These are phyloP conservation scores for Crossoptilon crossoptilon DNA, from an alignment of 2,797 vertebrate species.

Conservation along the genomic window DNA sequence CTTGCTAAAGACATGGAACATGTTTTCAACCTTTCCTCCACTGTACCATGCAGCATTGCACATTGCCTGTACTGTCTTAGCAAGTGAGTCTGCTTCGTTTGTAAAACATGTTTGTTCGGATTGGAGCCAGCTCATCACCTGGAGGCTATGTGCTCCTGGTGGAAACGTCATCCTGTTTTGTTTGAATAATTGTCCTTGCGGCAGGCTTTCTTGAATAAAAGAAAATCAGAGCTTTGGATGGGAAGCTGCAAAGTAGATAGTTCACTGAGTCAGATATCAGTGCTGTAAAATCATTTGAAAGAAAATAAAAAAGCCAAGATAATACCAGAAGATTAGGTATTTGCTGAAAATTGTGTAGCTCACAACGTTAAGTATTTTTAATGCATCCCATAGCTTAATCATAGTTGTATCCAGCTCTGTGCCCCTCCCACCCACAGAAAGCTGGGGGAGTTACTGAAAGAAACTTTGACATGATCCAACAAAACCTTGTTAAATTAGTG, in stretches of 20 bases:
- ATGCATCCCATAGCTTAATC: not conserved
- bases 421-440: not conserved
- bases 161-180: not conserved
- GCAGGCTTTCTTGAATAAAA: not conserved
- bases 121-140: not conserved
- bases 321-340: slow-evolving; percentile 5
- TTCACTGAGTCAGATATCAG: not conserved
- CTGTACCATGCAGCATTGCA: not conserved
- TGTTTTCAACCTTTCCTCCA: not conserved
- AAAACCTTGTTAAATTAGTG: not conserved
- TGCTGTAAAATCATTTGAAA: slow-evolving; percentile 25
- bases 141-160: not conserved
- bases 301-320: slow-evolving; percentile 30
- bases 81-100: not conserved
- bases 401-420: not conserved
- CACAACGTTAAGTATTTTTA: not conserved
- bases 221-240: not conserved
- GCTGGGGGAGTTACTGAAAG: not conserved
- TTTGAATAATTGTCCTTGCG: not conserved
- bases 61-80: not conserved
- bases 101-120: not conserved
- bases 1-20: not conserved
- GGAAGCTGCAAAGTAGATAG: not conserved
- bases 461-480: slow-evolving; percentile 23
- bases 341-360: not conserved